Evolutionary conservation across 2,888 invertebrate species (phyloP), one percentile per base, ranked within the genome.

Genomic region (Tipula helvola): DNA sequence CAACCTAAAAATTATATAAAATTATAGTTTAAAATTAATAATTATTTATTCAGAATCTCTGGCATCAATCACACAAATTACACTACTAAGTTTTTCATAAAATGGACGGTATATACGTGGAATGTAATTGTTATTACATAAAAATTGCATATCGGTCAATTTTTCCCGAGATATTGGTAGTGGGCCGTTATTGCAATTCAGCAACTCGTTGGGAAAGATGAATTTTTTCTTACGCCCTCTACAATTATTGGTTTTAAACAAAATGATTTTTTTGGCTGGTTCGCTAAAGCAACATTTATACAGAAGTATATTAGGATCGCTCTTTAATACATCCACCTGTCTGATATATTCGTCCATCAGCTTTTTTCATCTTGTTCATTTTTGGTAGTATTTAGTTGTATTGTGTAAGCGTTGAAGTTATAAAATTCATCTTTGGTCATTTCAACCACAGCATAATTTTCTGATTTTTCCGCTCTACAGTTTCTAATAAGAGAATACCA

Each of bases 361-460:
- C n/a, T n/a, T n/a, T n/a, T n/a, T n/a, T n/a, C n/a, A n/a, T n/a
- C n/a, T n/a, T n/a, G n/a, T n/a, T n/a, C n/a, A n/a, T n/a, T n/a
- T n/a, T n/a, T n/a, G n/a, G n/a, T n/a, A n/a, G n/a, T n/a, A n/a
- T 47, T 86, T 41, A 28, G 36, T 86, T 18, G n/a, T 16, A 16
- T 71, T 36, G 16, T 90, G 57, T 90, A 86, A 28, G 41, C 44
- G 88, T 88, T 89, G 84, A 88, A 88, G 87, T 87, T 87, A 84
- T 87, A 87, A 85, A 87, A 87, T 10, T 88, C 87, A 13, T 87
- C 87, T 39, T 85, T 52, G 18, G 71, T 85, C 16, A 88, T 86
- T 85, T 87, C 87, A 83, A 87, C 85, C 44, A 87, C 87, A 36
- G 86, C 85, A 84, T 87, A 88, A 47, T 47, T 47, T 47, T 47